Conservation (phyloP, 2,113 vertebrate species). For the Peromyscus polionotus region DNA sequence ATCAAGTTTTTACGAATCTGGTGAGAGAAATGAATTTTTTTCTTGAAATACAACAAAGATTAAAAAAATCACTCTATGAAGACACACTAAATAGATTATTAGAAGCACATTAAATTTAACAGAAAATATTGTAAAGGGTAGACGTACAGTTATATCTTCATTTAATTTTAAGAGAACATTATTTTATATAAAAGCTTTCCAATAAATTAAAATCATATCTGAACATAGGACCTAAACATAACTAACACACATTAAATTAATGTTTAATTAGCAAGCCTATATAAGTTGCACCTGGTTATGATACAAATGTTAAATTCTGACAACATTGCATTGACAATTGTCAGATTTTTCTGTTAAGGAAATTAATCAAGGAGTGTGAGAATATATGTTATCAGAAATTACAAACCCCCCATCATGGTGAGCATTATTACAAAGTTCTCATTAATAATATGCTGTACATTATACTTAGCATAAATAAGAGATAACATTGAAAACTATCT, state of each 20-base stretch:
- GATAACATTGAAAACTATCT: not conserved
- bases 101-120: not conserved
- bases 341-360: constrained; percentile 14
- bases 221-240: not conserved
- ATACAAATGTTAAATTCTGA: constrained; percentile 7
- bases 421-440: not conserved
- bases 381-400: not conserved
- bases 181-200: not conserved
- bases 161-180: not conserved
- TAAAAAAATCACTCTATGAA: not conserved
- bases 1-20: not conserved
- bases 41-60: not conserved
- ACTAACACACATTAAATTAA: not conserved
- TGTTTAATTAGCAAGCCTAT: not conserved
- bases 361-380: not conserved
- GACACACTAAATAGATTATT: not conserved
- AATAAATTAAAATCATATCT: constrained; percentile 19
- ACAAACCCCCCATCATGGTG: not conserved
- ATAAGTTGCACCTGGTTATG: not conserved
- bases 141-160: not conserved
- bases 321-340: not conserved
- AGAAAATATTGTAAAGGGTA: not conserved
- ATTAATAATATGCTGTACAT: not conserved
- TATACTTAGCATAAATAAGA: not conserved
- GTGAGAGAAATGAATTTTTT: not conserved